Evolutionary conservation across 2,113 vertebrate genomes (phyloP).

Genomic region (Pholis gunnellus): DNA sequence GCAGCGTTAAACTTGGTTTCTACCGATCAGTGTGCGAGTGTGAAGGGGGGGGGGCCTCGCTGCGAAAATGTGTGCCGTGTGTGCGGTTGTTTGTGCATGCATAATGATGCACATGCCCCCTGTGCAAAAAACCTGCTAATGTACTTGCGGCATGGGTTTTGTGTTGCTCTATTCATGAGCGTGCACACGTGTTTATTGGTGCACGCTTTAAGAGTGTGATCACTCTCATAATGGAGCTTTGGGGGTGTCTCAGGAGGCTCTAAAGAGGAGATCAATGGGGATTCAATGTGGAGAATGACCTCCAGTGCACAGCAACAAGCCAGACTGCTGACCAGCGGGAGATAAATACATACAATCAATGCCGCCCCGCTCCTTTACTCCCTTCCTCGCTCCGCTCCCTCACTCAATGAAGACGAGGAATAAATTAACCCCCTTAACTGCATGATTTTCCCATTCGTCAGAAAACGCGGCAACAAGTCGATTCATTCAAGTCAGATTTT

Average conservation of each 20-base stretch:
- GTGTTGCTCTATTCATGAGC: constrained; percentile 60
- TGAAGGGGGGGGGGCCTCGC: neutral
- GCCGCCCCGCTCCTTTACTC: constrained; percentile 52
- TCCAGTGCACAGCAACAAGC: constrained; percentile 71
- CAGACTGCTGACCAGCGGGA: constrained; percentile 80
- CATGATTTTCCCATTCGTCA: constrained; percentile 71
- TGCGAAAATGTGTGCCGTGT: constrained; percentile 27
- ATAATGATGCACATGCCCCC: constrained; percentile 33
- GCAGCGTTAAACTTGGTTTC: constrained; percentile 69
- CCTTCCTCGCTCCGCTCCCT: constrained; percentile 35
- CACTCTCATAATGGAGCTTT: constrained; percentile 68
- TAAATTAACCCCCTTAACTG: constrained; percentile 74
- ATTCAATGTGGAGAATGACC: constrained; percentile 75
- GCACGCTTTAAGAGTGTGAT: constrained; percentile 62
- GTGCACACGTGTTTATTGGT: constrained; percentile 54
- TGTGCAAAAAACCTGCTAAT: constrained; percentile 40
- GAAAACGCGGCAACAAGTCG: constrained; percentile 47
- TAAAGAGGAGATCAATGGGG: constrained; percentile 76
- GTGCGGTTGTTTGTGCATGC: constrained; percentile 41
- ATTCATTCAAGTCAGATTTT: constrained; percentile 50
- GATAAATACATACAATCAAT: constrained; percentile 82
- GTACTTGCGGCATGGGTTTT: constrained; percentile 47
- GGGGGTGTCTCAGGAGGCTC: constrained; percentile 57
- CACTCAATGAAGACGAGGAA: constrained; percentile 71
- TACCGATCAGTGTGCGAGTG: constrained; percentile 69